Percentiles rank a stretch among this genome's conserved stretches.
Conservation (phyloP, 2,797 vertebrate species). For the Neopelma chrysocephalum region DNA sequence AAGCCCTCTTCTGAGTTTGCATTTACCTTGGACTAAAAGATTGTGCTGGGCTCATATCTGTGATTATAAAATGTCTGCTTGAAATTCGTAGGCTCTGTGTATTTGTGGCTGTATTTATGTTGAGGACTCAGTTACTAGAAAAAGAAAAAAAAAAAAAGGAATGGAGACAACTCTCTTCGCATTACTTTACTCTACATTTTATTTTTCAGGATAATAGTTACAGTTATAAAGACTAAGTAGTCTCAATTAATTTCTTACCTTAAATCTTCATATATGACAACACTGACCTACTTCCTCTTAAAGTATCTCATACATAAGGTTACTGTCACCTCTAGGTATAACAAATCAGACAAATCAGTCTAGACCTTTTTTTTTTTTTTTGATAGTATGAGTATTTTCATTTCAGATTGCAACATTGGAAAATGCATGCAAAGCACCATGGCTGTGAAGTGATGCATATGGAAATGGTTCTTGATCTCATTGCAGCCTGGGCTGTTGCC, state of each 20-base stretch:
- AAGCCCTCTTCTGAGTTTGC: neutral
- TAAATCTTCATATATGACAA: neutral
- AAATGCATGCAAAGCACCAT: constrained; percentile 68
- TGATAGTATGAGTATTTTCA: neutral
- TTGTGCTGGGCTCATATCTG: neutral
- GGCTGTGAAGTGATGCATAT: constrained; percentile 75
- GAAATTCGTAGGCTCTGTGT: neutral
- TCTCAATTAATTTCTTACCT: neutral
- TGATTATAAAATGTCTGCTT: neutral
- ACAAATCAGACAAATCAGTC: neutral
- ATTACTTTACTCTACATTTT: neutral
- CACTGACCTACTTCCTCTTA: neutral
- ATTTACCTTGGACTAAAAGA: neutral
- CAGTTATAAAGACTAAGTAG: neutral
- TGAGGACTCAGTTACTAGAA: neutral
- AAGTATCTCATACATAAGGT: neutral
- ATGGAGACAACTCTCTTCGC: neutral
- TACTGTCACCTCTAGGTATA: neutral
- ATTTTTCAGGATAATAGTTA: neutral
- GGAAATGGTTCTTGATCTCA: constrained; percentile 80
- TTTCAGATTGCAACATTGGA: constrained; percentile 75
- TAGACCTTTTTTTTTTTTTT: neutral
- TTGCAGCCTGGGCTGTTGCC: constrained; percentile 70
- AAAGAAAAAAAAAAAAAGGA: neutral
- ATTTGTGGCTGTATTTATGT: neutral